Base-by-base conservation (phyloP, 2,797 vertebrate genomes). In the Anomalospiza imberbis region DNA sequence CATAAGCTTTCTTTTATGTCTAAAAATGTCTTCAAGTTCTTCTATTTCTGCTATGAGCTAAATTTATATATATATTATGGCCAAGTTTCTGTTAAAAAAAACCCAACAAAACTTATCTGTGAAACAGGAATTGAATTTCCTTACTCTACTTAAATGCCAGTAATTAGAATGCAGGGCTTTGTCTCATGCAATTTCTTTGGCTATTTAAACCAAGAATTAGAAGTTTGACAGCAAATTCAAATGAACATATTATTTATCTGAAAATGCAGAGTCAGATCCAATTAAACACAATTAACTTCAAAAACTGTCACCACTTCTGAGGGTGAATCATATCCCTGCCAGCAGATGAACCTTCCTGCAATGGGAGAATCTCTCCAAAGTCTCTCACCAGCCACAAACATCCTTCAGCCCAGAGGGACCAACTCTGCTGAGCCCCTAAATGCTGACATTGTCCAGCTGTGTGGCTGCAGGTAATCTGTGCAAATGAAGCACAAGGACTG, bases 201-300 rank as follows among this genome's bases (percentile, higher is more conserved):
- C 36, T 94, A 94, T 85, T 88, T 42, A 90, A 81, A 66, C 10
- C 22, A 78, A 76, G 51, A 94, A 88, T 71, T 85, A 54, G 45
- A 85, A 95, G 60, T 72, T 45, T 66, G 73, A 88, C 77, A 83
- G 50, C 25, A 71, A 92, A 92, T 83, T 81, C 82, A 91, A 84
- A 85, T 54, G 21, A 83, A 76, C 18, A 14, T 70, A 78, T 72
- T 76, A 51, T 42, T 66, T 95, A 88, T 95, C 88, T 82, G 63
- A 94, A 95, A 96, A 86, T 47, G 61, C 61, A 76, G 68, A 93
- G n/a, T 73, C 80, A 79, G 70, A 76, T 86, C 92, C 88, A 95
- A 63, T 94, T 86, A 93, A 91, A 78, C n/a, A 81, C 40, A 84
- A 76, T 91, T 88, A 91, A 91, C 70, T 80, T 88, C 66, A 84